These are phyloP conservation scores for Erithacus rubecula DNA, from an alignment of 2,797 vertebrate genomes.

Conservation along the genomic window DNA sequence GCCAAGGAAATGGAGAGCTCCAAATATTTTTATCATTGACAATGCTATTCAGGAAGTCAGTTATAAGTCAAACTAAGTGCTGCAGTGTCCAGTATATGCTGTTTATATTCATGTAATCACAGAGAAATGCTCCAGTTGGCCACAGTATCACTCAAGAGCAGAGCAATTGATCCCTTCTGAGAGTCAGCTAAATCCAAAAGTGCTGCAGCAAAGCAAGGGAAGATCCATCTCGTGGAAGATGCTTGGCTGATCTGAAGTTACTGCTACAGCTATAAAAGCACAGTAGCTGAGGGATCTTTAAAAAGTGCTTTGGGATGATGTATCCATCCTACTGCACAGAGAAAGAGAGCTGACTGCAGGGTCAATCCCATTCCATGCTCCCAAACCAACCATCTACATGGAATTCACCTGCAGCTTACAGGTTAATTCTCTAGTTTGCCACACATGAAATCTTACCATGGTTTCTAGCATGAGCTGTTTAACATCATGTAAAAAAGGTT, in stretches of 20 bases:
- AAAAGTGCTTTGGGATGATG: background rate
- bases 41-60: background rate
- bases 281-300: background rate
- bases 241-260: background rate
- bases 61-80: conserved; percentile 3
- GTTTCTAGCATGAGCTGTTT: background rate
- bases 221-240: background rate
- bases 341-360: background rate
- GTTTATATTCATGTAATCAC: background rate
- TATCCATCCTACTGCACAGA: background rate
- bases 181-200: background rate
- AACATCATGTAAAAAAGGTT: background rate
- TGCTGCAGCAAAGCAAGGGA: background rate
- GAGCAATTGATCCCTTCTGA: background rate
- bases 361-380: background rate
- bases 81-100: background rate
- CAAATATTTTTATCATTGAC: background rate
- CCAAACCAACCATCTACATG: background rate
- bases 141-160: background rate
- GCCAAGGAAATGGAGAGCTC: background rate
- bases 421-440: background rate
- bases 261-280: background rate
- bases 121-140: background rate
- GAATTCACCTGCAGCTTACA: background rate
- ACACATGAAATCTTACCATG: background rate